Conservation (phyloP, 2,888 invertebrate species). For the Sycophila texana region DNA sequence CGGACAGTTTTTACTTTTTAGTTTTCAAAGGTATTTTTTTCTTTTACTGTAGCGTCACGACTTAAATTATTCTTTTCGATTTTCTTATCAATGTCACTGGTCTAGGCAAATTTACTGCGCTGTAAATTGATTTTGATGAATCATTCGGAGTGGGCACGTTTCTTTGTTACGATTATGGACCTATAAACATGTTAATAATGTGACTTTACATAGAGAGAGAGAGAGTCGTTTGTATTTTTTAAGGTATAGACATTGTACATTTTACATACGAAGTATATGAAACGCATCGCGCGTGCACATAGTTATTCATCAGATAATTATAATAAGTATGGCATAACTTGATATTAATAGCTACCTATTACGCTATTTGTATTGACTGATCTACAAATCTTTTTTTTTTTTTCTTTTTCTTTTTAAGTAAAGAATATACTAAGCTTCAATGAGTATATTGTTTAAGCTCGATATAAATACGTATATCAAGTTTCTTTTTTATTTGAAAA, state of each 20-base stretch:
- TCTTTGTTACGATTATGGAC: constrained; percentile 49
- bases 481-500: constrained; percentile 41
- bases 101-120: constrained; percentile 45
- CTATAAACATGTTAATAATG: constrained; percentile 53
- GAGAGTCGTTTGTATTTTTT: constrained; percentile 51
- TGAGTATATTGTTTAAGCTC: constrained; percentile 41
- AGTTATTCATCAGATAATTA: constrained; percentile 50
- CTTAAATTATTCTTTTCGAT: constrained; percentile 49
- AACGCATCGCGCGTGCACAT: constrained; percentile 40
- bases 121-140: constrained; percentile 55
- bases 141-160: constrained; percentile 42
- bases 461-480: constrained; percentile 42
- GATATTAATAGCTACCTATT: constrained; percentile 49
- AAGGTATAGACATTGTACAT: constrained; percentile 55
- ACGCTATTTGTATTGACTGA: constrained; percentile 54
- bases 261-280: constrained; percentile 48
- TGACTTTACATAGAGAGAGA: constrained; percentile 46
- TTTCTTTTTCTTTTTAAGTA: constrained; percentile 10
- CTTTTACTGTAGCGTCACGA: constrained; percentile 48
- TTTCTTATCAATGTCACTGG: constrained; percentile 51
- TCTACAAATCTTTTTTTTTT: constrained; percentile 25
- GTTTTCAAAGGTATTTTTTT: constrained; percentile 44
- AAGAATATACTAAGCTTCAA: constrained; percentile 56
- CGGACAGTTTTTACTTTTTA: constrained; percentile 31
- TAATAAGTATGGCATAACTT: constrained; percentile 49